Conservation (phyloP, 2,113 vertebrate genomes). For the Carassius gibelio region DNA sequence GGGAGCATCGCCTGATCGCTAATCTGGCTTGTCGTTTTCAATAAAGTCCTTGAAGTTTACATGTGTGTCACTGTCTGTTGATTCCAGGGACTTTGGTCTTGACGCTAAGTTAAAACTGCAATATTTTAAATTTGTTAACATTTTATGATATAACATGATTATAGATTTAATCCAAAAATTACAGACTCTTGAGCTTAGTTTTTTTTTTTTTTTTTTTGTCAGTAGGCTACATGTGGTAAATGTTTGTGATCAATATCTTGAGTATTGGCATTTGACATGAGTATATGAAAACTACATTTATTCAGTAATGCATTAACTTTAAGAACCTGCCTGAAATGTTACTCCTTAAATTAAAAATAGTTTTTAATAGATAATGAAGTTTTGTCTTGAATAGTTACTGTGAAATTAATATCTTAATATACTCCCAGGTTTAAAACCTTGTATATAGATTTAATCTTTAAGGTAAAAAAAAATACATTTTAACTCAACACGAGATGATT, state of each 20-base stretch:
- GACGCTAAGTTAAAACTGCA: neutral
- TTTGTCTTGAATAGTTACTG: too few relatives aligned
- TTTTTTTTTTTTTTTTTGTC: neutral
- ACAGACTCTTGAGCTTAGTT: neutral
- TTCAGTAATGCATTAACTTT: neutral
- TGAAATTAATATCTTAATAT: too few relatives aligned
- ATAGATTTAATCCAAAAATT: neutral
- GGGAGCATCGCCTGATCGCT: slow-evolving; percentile 90
- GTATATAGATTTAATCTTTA: too few relatives aligned
- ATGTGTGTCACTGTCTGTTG: slow-evolving; percentile 7
- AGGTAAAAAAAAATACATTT: too few relatives aligned
- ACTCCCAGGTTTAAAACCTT: too few relatives aligned
- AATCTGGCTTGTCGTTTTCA: slow-evolving; percentile 68
- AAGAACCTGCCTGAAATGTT: neutral
- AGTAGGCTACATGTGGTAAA: neutral
- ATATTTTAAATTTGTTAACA: neutral
- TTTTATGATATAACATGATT: neutral
- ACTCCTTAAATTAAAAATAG: too few relatives aligned
- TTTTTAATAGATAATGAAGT: too few relatives aligned
- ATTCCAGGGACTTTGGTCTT: neutral
- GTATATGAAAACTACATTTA: neutral
- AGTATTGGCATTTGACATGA: neutral
- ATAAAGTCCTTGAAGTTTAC: slow-evolving; percentile 69
- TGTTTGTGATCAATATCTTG: neutral
- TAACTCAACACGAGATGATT: too few relatives aligned